These are phyloP conservation scores for Chaetura pelagica DNA, from an alignment of 2,113 vertebrate species.

Conservation along the genomic window DNA sequence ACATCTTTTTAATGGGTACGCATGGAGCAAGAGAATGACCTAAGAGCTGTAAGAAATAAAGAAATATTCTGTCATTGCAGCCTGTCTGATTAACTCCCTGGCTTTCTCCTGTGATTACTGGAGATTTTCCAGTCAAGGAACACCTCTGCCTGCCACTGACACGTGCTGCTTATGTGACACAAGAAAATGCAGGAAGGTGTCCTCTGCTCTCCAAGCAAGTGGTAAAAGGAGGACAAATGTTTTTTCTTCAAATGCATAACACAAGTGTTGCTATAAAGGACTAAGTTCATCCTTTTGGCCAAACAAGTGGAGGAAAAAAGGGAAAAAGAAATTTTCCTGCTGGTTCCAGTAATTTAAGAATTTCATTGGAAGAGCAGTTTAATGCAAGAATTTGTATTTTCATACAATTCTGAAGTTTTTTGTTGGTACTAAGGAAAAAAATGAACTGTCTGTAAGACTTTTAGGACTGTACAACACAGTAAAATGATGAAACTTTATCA, in stretches of 20 bases:
- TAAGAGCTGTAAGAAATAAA: conserved; percentile 41
- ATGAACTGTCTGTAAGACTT: neutral
- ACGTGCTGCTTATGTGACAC: conserved; percentile 18
- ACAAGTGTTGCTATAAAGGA: neutral
- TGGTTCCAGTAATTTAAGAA: neutral
- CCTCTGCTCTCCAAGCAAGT: conserved; percentile 1
- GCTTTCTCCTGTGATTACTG: conserved; percentile 51
- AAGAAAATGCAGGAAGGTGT: conserved; percentile 37
- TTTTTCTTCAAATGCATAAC: neutral
- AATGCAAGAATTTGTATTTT: neutral
- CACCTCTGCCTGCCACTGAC: conserved; percentile 34
- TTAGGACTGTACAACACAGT: neutral
- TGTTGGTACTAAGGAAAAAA: neutral
- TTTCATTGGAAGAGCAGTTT: neutral
- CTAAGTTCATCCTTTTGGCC: neutral
- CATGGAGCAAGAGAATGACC: conserved; percentile 49
- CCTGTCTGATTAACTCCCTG: conserved; percentile 50
- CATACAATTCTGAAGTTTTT: neutral
- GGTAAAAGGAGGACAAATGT: neutral
- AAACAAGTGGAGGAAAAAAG: neutral
- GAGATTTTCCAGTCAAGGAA: conserved; percentile 53
- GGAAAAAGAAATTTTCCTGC: neutral
- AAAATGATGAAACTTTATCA: neutral
- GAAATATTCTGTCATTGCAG: conserved; percentile 30
- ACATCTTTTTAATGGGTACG: conserved; percentile 25